These are phyloP conservation scores for Oryzias melastigma DNA, from an alignment of 2,113 vertebrate species.

Conservation along the genomic window DNA sequence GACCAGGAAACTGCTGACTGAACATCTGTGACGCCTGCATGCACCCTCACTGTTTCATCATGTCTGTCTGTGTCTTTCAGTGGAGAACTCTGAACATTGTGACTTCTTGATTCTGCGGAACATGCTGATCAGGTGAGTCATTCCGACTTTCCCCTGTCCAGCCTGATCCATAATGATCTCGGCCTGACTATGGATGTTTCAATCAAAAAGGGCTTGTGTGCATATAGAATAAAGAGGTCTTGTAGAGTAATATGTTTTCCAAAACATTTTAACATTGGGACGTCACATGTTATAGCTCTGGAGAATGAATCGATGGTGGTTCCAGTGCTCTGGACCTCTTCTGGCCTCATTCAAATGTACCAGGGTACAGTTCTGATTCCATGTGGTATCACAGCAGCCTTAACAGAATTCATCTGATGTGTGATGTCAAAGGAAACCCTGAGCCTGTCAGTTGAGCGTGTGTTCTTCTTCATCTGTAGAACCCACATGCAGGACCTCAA, in stretches of 20 bases:
- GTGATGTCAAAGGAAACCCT: neutral
- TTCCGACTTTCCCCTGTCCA: too few relatives aligned
- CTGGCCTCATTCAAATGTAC: too few relatives aligned
- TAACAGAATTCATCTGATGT: neutral
- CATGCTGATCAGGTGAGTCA: constrained; percentile 92
- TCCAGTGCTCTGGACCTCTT: too few relatives aligned
- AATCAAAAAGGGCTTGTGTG: too few relatives aligned
- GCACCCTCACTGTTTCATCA: constrained; percentile 2
- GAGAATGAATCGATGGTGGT: too few relatives aligned
- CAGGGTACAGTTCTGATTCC: too few relatives aligned
- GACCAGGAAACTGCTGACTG: too few relatives aligned
- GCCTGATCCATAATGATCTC: neutral
- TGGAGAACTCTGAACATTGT: constrained; percentile 96
- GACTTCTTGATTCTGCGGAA: constrained; percentile 96
- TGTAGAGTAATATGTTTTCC: too few relatives aligned
- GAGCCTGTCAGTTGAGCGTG: neutral
- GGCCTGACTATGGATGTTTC: neutral
- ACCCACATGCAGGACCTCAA: constrained; percentile 98
- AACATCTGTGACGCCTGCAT: too few relatives aligned
- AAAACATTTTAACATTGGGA: too few relatives aligned
- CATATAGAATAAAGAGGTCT: too few relatives aligned
- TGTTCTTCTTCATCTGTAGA: constrained; percentile 63
- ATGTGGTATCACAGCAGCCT: neutral
- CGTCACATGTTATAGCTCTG: too few relatives aligned
- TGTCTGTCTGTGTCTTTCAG: constrained; percentile 61